Conservation (phyloP, 2,888 invertebrate genomes). For the Drosophila pseudotakahashii region DNA sequence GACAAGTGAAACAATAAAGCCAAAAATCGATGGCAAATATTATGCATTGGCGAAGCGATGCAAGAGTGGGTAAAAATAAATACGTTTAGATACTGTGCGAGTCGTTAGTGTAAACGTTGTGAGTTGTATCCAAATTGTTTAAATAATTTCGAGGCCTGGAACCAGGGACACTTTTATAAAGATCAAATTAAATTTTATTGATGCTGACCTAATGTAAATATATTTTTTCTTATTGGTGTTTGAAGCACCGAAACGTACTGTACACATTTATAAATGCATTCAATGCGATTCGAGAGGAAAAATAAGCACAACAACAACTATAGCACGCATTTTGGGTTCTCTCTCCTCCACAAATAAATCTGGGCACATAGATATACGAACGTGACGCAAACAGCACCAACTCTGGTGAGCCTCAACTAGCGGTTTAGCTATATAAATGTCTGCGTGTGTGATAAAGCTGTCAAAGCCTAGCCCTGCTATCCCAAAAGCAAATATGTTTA, state of each 20-base stretch:
- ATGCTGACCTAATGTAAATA: no score
- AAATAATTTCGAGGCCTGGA: not conserved
- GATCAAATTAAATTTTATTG: not conserved
- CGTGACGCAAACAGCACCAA: slow-evolving; percentile 47
- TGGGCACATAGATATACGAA: slow-evolving; percentile 24
- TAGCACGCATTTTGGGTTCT: slow-evolving; percentile 23
- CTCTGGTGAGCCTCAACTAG: slow-evolving; percentile 28
- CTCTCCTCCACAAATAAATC: slow-evolving; percentile 4
- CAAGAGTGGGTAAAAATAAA: slow-evolving; percentile 43
- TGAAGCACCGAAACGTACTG: slow-evolving; percentile 1
- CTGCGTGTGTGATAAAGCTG: no score
- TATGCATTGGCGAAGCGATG: slow-evolving; percentile 43
- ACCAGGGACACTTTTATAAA: not conserved
- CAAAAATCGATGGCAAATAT: slow-evolving; percentile 71
- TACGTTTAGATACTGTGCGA: slow-evolving; percentile 17
- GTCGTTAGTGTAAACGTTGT: not conserved
- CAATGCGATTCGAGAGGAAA: slow-evolving; percentile 43
- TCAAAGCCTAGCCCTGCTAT: no score
- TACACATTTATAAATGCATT: slow-evolving; percentile 13
- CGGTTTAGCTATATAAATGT: no score
- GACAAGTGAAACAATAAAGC: slow-evolving; percentile 62
- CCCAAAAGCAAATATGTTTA: no score
- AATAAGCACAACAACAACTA: slow-evolving; percentile 32
- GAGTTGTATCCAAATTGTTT: not conserved
- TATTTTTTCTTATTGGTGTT: no score